These are phyloP conservation scores for Halcyon smyrnensis DNA, from an alignment of 2,797 vertebrate species.

Conservation along the genomic window DNA sequence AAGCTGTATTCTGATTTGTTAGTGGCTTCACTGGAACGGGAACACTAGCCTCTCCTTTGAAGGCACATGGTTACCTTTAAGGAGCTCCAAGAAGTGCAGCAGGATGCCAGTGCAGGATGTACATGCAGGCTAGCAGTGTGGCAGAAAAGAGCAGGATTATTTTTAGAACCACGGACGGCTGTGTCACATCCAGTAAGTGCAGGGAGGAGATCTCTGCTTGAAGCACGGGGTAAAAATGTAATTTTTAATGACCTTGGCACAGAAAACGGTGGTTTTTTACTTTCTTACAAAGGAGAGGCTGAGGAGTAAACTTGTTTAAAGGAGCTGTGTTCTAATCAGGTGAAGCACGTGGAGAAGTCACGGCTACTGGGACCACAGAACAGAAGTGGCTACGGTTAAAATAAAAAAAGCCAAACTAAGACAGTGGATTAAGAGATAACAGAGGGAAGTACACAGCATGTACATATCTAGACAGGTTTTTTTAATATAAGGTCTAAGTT, in stretches of 20 bases:
- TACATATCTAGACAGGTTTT: not conserved
- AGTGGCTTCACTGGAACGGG: not conserved
- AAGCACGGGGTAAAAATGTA: not conserved
- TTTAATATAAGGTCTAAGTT: not conserved
- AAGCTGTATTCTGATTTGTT: not conserved
- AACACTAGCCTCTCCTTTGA: not conserved
- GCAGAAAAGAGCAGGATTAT: constrained; percentile 1
- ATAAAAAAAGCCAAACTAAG: not conserved
- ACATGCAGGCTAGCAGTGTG: not conserved
- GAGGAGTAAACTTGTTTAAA: not conserved
- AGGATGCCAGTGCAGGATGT: not conserved
- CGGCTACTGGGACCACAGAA: not conserved
- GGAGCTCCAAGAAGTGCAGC: not conserved
- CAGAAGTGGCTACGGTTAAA: not conserved
- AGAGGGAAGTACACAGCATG: not conserved
- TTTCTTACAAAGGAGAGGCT: not conserved
- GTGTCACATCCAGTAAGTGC: constrained; percentile 36
- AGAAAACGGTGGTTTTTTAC: not conserved
- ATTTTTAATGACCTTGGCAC: constrained; percentile 5
- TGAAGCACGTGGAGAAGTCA: not conserved
- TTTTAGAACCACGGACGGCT: not conserved
- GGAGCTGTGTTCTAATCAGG: not conserved
- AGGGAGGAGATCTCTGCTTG: constrained; percentile 26
- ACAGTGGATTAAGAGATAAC: not conserved
- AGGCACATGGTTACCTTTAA: not conserved